Percentiles rank a stretch among this genome's conserved stretches.
These are phyloP conservation scores for Anhinga anhinga DNA, from an alignment of 2,113 vertebrate genomes.

Conservation along the genomic window DNA sequence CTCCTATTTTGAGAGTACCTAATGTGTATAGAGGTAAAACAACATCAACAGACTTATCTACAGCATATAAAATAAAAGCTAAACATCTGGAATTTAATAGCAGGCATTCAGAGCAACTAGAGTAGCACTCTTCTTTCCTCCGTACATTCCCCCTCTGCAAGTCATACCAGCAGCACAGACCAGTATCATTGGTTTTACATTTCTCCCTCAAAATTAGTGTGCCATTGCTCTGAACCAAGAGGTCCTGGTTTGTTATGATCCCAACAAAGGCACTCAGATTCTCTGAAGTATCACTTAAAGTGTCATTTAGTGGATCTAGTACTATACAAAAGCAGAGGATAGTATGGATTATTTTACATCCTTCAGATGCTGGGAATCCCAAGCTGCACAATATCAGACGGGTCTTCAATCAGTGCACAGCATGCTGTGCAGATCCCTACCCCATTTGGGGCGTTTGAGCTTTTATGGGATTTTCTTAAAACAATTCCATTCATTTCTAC, in stretches of 20 bases:
- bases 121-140: not conserved
- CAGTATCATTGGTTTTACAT: not conserved
- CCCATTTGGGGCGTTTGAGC: not conserved
- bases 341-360: not conserved
- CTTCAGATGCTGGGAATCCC: not conserved
- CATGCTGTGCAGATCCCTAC: not conserved
- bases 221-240: not conserved
- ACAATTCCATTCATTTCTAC: not conserved
- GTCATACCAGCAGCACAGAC: not conserved
- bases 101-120: not conserved
- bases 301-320: not conserved
- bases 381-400: not conserved
- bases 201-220: not conserved
- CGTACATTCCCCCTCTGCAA: not conserved
- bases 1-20: not conserved
- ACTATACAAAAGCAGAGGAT: not conserved
- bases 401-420: not conserved
- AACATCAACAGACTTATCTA: not conserved
- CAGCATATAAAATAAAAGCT: not conserved
- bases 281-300: not conserved
- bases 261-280: not conserved
- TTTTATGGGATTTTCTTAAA: not conserved
- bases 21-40: not conserved
- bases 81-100: not conserved
- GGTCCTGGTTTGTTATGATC: not conserved